Base-by-base conservation (phyloP, 2,113 vertebrate genomes). In the Probosciger aterrimus region DNA sequence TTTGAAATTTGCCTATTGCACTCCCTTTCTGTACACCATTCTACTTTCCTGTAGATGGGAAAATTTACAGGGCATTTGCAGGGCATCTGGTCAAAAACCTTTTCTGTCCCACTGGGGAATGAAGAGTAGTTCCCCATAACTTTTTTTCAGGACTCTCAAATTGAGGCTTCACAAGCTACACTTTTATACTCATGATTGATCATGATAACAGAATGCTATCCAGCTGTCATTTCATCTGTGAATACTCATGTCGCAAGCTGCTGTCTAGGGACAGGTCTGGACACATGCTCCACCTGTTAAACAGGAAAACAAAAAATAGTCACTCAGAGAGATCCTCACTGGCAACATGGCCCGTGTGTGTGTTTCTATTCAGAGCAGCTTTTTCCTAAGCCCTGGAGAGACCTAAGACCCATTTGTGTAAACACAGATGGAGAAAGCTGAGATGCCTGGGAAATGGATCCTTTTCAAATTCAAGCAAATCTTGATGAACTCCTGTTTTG, bases 391-490 rank as follows among this genome's bases (percentile, higher is more conserved):
- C 49, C 49, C 55, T 76, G 14, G 86, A 75, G 65, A 88, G 86
- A 86, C 46, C 39, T 31, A 39, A 71, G 73, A 64, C 52, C 68
- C 64, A 68, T 75, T 93, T 93, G 64, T 84, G 62, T 88, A 96
- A 92, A 94, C 55, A 86, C 68, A 92, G 83, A 83, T 77, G 65
- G 33, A 91, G 90, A 97, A 94, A 92, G 60, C 46, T 68, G 76
- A 95, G 93, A 70, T 55, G 78, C 68, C 80, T 92, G 94, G 39
- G 88, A 94, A 96, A 95, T 50, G 1, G 41, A 96, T 28, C 47
- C 35, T 22, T 94, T 86, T 92, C 71, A 88, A 77, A 87, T 55
- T 86, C 63, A 57, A 84, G 73, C 20, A 81, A 90, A 71, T 71
- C 85, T 94, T 86, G 46, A 90, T 88, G 82, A 93, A 94, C 30